These are phyloP conservation scores for Cyprinodon diabolis DNA, from an alignment of 2,797 vertebrate genomes.

Conservation along the genomic window DNA sequence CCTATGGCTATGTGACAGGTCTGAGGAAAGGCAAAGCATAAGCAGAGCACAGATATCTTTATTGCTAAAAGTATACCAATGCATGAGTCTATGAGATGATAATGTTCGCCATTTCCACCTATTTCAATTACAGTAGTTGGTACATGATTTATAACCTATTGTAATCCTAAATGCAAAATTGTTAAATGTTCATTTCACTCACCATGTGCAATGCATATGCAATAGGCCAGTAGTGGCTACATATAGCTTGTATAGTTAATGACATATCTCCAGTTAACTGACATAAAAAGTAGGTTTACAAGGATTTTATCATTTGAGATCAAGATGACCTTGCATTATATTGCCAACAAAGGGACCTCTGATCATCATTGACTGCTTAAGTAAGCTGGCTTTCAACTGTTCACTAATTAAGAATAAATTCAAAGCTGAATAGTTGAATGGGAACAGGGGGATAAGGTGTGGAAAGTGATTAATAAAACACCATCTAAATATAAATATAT, in stretches of 20 bases:
- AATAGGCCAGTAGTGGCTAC: background rate
- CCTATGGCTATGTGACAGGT: too few relatives aligned
- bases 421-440: constrained; percentile 37
- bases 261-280: background rate
- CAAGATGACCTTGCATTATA: constrained; percentile 30
- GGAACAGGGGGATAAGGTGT: background rate
- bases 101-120: too few relatives aligned
- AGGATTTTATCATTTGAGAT: background rate
- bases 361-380: constrained; percentile 44
- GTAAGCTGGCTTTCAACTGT: constrained; percentile 18
- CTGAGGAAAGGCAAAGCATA: too few relatives aligned
- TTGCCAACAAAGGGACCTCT: constrained; percentile 40
- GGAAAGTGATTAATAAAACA: constrained; percentile 41
- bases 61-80: too few relatives aligned
- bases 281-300: background rate
- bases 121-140: too few relatives aligned
- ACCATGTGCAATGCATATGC: too few relatives aligned
- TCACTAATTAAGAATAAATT: constrained; percentile 37
- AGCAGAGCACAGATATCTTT: too few relatives aligned
- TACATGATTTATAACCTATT: too few relatives aligned
- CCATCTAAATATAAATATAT: constrained; percentile 56
- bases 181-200: too few relatives aligned
- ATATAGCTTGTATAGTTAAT: background rate
- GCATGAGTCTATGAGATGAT: too few relatives aligned
- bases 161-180: too few relatives aligned